Evolutionary conservation across 1,140 invertebrate species (phyloP).

Genomic region (Portunus trituberculatus): DNA sequence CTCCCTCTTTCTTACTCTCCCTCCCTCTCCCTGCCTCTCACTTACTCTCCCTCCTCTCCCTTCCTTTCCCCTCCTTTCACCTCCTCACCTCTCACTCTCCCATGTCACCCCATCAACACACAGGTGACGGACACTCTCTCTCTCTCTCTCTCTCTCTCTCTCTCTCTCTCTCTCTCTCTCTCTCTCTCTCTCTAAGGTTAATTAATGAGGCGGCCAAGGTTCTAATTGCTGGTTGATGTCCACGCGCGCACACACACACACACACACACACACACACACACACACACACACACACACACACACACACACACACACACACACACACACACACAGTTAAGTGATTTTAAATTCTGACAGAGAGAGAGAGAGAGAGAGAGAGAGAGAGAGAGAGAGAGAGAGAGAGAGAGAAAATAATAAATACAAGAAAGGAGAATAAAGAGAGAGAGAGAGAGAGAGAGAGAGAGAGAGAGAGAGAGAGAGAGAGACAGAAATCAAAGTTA

Average conservation of each 20-base stretch:
- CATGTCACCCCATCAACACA: not conserved
- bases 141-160: not conserved
- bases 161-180: not conserved
- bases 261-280: not conserved
- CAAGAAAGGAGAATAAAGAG: not conserved
- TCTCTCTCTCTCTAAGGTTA: not conserved
- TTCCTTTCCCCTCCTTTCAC: not conserved
- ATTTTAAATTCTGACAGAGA: too few relatives aligned
- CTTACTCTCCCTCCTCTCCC: not conserved
- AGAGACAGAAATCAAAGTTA: not conserved
- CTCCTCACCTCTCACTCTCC: not conserved
- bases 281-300: not conserved
- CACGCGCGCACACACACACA: too few relatives aligned
- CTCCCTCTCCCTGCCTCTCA: not conserved
- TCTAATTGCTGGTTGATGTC: too few relatives aligned
- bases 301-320: too few relatives aligned
- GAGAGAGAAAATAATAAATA: not conserved
- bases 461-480: not conserved
- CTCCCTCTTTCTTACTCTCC: not conserved
- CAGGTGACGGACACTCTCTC: not conserved
- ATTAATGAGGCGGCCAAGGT: too few relatives aligned
- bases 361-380: not conserved
- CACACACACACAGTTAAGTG: not conserved
- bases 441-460: constrained; percentile 4
- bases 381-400: not conserved